phyloP scores from a whole-genome alignment of 2,113 vertebrate genomes.

The Mandrillus leucophaeus region DNA sequence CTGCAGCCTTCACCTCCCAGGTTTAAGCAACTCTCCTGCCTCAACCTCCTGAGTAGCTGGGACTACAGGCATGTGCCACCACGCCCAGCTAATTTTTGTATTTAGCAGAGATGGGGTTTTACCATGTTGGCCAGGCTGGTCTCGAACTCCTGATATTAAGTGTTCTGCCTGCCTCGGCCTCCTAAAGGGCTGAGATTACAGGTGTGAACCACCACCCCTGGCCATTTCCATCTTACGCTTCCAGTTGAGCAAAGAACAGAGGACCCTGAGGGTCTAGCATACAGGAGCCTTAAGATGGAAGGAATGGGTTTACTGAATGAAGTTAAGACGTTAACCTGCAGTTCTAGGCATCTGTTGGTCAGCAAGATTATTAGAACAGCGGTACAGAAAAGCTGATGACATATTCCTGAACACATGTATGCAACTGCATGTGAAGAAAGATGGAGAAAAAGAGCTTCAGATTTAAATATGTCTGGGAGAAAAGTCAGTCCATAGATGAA shows the following conservation, averaged over 20 bases:
- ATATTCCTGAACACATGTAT: accelerated
- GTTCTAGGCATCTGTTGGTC: not conserved
- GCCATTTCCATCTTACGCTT: accelerated
- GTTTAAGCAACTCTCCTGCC: too few species aligned
- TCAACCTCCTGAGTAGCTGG: too few species aligned
- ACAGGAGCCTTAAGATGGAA: not conserved
- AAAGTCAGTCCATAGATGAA: not conserved
- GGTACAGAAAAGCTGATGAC: not conserved
- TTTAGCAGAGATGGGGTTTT: too few species aligned
- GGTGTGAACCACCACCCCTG: too few species aligned
- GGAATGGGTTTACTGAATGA: not conserved
- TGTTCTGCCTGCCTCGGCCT: not conserved
- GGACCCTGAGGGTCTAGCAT: not conserved
- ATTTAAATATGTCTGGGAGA: not conserved
- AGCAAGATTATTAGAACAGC: not conserved
- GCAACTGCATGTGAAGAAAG: not conserved
- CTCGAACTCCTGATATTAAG: not conserved
- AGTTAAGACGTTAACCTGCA: not conserved
- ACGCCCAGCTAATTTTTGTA: too few species aligned
- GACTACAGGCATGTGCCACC: too few species aligned
- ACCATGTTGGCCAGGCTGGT: too few species aligned
- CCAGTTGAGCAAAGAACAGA: not conserved
- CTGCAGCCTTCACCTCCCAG: too few species aligned
- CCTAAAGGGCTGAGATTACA: too few species aligned
- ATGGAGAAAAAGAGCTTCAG: too few species aligned